A percentile compares a stretch with the other conserved stretches of the same genome.
Evolutionary conservation across 92 coral and sea anemone genomes (phyloP).

Genomic region (Blastomussa wellsi): DNA sequence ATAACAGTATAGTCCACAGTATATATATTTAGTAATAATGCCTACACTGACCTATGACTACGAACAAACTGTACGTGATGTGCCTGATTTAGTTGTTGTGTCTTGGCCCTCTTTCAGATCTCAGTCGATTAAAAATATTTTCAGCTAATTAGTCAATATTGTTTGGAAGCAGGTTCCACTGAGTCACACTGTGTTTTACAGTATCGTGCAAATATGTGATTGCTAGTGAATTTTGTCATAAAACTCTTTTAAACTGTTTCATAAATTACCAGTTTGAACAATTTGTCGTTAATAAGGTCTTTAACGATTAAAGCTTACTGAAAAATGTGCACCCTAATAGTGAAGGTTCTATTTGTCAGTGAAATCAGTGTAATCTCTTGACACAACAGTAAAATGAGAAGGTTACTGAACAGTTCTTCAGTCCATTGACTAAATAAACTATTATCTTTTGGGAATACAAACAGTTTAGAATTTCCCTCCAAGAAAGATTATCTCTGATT

Average conservation of each 20-base stretch:
- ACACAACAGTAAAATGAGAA: conserved; percentile 10
- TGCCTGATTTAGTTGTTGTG: not conserved
- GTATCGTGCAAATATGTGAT: not conserved
- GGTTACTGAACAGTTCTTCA: not conserved
- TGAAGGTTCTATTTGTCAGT: not conserved
- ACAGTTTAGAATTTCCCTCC: not conserved
- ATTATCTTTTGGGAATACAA: conserved; percentile 22
- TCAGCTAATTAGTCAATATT: not conserved
- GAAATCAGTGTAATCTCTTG: not conserved
- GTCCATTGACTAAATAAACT: conserved; percentile 10
- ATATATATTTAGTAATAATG: not conserved
- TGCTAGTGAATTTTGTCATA: not conserved
- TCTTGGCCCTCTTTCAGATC: not conserved
- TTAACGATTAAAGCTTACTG: not conserved
- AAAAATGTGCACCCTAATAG: not conserved
- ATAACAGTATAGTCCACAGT: no score
- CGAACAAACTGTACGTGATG: not conserved
- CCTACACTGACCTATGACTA: not conserved
- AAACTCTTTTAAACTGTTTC: not conserved
- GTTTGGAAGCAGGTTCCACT: not conserved
- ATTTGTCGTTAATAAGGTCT: not conserved
- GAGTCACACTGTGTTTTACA: not conserved
- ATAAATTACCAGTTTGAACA: not conserved
- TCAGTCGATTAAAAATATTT: not conserved
- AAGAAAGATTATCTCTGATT: not conserved